These are phyloP conservation scores for Ctenicera cuprea DNA, from an alignment of 2,888 invertebrate genomes.

Conservation along the genomic window DNA sequence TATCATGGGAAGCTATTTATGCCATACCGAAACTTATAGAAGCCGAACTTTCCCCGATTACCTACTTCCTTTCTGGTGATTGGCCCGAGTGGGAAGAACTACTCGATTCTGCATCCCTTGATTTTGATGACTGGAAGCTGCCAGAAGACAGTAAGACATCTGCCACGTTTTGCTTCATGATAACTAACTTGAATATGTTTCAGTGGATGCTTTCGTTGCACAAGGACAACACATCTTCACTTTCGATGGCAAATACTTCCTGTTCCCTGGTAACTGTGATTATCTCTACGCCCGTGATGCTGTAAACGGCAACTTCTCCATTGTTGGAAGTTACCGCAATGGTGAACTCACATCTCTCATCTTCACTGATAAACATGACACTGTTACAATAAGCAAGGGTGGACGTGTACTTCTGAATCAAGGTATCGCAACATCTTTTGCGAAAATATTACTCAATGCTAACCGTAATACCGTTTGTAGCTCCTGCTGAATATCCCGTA, in stretches of 20 bases:
- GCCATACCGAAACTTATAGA: background rate
- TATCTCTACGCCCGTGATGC: constrained; percentile 91
- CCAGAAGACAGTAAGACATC: background rate
- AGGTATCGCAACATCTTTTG: constrained; percentile 70
- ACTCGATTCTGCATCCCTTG: background rate
- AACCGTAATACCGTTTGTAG: constrained; percentile 70
- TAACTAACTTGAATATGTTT: background rate
- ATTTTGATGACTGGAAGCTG: background rate
- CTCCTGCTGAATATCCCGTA: constrained; percentile 82
- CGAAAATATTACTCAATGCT: background rate
- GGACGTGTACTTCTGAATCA: constrained; percentile 81
- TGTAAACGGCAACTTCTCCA: constrained; percentile 89
- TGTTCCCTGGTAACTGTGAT: constrained; percentile 88
- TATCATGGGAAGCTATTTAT: constrained; percentile 76
- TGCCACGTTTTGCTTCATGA: background rate
- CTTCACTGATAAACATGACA: constrained; percentile 81
- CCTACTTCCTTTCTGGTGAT: background rate
- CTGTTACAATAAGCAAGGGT: constrained; percentile 73
- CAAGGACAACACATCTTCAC: constrained; percentile 91
- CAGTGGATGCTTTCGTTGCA: constrained; percentile 77
- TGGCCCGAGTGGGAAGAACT: background rate
- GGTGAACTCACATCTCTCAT: constrained; percentile 81
- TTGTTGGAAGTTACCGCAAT: constrained; percentile 82
- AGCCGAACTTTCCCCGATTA: constrained; percentile 4
- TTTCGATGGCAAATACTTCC: constrained; percentile 88